Conservation (phyloP, 2,888 invertebrate genomes). For the Abrostola tripartita region DNA sequence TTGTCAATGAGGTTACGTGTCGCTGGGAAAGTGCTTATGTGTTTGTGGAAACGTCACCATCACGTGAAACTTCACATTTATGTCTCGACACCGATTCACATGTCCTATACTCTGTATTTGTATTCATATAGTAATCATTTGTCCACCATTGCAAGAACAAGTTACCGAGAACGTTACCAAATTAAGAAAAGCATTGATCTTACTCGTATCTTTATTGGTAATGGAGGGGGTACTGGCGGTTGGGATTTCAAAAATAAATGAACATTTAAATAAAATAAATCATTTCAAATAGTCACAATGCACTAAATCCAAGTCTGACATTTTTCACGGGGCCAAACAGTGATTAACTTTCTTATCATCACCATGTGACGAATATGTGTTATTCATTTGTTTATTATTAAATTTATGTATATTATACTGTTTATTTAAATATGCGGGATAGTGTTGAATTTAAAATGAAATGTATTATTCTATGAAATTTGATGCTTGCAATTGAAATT, state of each 20-base stretch:
- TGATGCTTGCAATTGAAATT: not conserved
- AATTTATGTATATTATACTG: not conserved
- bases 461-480: not conserved
- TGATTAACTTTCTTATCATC: conserved; percentile 42
- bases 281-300: conserved; percentile 6
- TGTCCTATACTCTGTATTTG: conserved; percentile 12
- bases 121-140: conserved; percentile 25
- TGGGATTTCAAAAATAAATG: not conserved
- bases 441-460: conserved; percentile 13
- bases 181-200: not conserved
- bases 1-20: conserved; percentile 51
- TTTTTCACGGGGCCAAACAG: conserved; percentile 21
- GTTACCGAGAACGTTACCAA: not conserved
- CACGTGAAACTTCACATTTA: conserved; percentile 35
- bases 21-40: conserved; percentile 64
- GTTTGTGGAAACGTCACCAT: conserved; percentile 53
- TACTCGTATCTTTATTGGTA: not conserved
- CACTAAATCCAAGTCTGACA: conserved; percentile 14
- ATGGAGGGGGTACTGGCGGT: conserved; percentile 12
- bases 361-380: conserved; percentile 29
- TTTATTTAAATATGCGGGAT: conserved; percentile 16
- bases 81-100: conserved; percentile 34
- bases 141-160: conserved; percentile 23
- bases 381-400: conserved; percentile 13
- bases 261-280: no score